Evolutionary conservation across 2,888 invertebrate genomes (phyloP), one percentile per base, ranked within the genome.

Genomic region (Dusona sp.): DNA sequence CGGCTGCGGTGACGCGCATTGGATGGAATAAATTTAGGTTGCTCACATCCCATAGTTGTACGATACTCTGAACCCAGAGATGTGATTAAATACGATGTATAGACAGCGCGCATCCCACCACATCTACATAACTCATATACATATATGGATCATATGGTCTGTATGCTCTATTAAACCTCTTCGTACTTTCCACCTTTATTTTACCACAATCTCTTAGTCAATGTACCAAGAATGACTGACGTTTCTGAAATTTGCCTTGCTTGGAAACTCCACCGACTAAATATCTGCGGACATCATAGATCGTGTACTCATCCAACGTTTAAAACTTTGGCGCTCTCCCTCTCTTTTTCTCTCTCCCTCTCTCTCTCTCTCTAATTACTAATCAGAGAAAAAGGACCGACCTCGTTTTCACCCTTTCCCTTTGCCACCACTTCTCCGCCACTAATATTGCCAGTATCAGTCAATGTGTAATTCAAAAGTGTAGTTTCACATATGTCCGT

Each of bases 11-110:
- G 70, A 79, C 68, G 79, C 36, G 51, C 22, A 57, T 65, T 67
- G 68, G 83, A 67, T 73, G 79, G 75, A 83, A 79, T 83, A 72
- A 83, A 78, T 78, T 83, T 74, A 64, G 48, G 79, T 72, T 72
- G 25, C 79, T 72, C 70, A 38, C 67, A 68, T 45, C 67, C 75
- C 61, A 36, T 48, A 48, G 70, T 83, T 78, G 57, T 42, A 78
- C 45, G 67, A 67, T 45, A 29, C 74, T 19, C 25, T n/a, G 33
- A 51, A 51, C 45, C 19, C 2, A 80, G 73, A 80, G 72, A 73
- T 65, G 48, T 80, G 74, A 75, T 81, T 74, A 67, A 74, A 75
- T 81, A n/a, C 25, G 54, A 75, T 81, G 45, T 72, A 75, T 68
- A 74, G 83, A 70, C 70, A 72, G 29, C 51, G 25, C 22, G 57